These are phyloP conservation scores for Spilogale gracilis DNA, from an alignment of 2,113 vertebrate genomes.

Conservation along the genomic window DNA sequence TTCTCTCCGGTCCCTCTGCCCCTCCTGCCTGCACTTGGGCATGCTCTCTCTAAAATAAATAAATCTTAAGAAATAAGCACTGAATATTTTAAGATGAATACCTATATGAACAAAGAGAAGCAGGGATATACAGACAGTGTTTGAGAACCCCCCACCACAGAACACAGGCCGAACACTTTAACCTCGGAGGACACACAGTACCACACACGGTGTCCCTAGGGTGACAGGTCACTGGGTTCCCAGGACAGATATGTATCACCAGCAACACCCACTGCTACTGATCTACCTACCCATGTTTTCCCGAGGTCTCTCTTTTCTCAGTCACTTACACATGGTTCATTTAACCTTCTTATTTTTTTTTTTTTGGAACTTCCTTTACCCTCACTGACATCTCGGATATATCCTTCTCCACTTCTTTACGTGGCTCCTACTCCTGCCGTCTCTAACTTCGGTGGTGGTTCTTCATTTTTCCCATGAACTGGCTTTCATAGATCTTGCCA, in stretches of 20 bases:
- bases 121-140: not conserved
- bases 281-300: not conserved
- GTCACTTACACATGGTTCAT: not conserved
- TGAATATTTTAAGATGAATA: not conserved
- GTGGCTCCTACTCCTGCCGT: not conserved
- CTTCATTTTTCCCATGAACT: not conserved
- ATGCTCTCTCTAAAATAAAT: not conserved
- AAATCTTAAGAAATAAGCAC: not conserved
- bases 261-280: not conserved
- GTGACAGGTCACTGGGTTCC: not conserved
- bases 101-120: not conserved
- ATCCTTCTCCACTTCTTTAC: not conserved
- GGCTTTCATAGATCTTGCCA: not conserved
- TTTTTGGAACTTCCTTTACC: not conserved
- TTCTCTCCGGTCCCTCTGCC: not conserved
- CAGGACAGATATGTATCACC: rapidly evolving
- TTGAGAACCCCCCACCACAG: not conserved
- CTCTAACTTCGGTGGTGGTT: not conserved
- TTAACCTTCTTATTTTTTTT: not conserved
- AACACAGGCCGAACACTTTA: too few species aligned
- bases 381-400: not conserved
- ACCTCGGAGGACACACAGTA: too few species aligned
- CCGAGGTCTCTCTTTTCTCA: not conserved
- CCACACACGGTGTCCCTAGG: not conserved
- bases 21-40: not conserved